Percentiles rank a stretch among this genome's conserved stretches.
Conservation (phyloP, 1,140 invertebrate species). For the Hylaeus volcanicus region DNA sequence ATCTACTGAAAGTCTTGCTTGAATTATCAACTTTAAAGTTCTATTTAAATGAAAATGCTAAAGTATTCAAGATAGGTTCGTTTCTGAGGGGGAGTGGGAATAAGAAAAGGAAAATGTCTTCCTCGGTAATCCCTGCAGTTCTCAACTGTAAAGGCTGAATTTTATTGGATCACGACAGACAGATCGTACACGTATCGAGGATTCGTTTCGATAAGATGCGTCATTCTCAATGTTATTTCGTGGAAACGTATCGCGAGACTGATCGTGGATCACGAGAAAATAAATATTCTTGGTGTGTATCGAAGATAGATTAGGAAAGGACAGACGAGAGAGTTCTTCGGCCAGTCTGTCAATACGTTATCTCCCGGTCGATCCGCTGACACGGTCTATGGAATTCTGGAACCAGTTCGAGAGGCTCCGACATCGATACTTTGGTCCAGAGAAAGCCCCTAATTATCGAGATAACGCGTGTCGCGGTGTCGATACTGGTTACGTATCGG, state of each 20-base stretch:
- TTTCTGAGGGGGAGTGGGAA: neutral
- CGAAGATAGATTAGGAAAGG: constrained; percentile 39
- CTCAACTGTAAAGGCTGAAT: neutral
- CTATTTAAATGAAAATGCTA: no score
- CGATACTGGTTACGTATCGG: constrained; percentile 68
- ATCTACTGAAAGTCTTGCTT: no score
- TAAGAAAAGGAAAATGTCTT: neutral
- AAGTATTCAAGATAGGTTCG: no score
- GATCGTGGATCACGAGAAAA: constrained; percentile 1
- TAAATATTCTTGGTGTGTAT: constrained; percentile 5
- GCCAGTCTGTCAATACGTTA: constrained; percentile 59
- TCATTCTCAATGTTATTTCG: neutral
- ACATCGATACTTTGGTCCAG: constrained; percentile 60
- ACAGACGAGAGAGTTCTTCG: constrained; percentile 15
- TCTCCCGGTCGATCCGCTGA: constrained; percentile 53
- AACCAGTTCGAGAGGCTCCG: constrained; percentile 67
- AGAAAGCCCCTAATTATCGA: constrained; percentile 73
- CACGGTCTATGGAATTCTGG: constrained; percentile 62
- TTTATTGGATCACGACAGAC: neutral
- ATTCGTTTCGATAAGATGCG: neutral
- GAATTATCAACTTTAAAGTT: no score
- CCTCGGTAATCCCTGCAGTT: neutral
- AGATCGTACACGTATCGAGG: neutral
- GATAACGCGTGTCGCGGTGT: constrained; percentile 71
- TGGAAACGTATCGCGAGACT: neutral